These are phyloP conservation scores for Chionoecetes opilio DNA, from an alignment of 1,140 invertebrate species.

Conservation along the genomic window DNA sequence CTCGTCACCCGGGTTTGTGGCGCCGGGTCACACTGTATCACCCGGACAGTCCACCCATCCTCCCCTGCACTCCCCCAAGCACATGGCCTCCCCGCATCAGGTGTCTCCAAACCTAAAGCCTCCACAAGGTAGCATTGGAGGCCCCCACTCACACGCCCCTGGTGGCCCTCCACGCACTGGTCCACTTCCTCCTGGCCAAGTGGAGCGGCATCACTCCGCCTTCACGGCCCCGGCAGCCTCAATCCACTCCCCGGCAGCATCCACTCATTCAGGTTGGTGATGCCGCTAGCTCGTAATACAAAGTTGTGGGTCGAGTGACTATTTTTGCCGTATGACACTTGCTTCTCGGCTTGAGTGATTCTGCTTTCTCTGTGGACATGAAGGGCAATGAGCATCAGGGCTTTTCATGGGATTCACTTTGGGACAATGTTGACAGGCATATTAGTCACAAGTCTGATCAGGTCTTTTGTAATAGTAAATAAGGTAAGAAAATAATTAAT, in stretches of 20 bases:
- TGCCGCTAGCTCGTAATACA: background rate
- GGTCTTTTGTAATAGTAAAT: background rate
- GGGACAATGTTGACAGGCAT: background rate
- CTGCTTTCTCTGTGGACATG: slow-evolving; percentile 54
- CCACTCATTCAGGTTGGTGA: slow-evolving; percentile 53
- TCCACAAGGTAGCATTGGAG: background rate
- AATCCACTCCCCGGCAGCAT: slow-evolving; percentile 68
- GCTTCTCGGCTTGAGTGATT: slow-evolving; percentile 76
- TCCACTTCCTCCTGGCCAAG: slow-evolving; percentile 62
- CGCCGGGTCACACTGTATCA: slow-evolving; percentile 56
- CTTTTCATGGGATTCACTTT: slow-evolving; percentile 27
- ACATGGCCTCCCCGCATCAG: slow-evolving; percentile 65
- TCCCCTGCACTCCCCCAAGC: slow-evolving; percentile 70
- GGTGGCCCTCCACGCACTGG: slow-evolving; percentile 52
- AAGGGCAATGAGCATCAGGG: slow-evolving; percentile 34
- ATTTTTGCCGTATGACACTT: slow-evolving; percentile 57
- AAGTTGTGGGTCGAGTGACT: slow-evolving; percentile 55
- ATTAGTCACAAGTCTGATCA: background rate
- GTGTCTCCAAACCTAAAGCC: slow-evolving; percentile 65
- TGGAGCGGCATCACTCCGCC: slow-evolving; percentile 80
- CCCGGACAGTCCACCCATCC: slow-evolving; percentile 61
- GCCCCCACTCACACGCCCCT: slow-evolving; percentile 23
- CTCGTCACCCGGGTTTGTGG: slow-evolving; percentile 67
- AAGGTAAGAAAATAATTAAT: background rate
- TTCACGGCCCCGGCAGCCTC: slow-evolving; percentile 79